Conservation (phyloP, 2,888 invertebrate species). For the Agonopterix alstromeriana region DNA sequence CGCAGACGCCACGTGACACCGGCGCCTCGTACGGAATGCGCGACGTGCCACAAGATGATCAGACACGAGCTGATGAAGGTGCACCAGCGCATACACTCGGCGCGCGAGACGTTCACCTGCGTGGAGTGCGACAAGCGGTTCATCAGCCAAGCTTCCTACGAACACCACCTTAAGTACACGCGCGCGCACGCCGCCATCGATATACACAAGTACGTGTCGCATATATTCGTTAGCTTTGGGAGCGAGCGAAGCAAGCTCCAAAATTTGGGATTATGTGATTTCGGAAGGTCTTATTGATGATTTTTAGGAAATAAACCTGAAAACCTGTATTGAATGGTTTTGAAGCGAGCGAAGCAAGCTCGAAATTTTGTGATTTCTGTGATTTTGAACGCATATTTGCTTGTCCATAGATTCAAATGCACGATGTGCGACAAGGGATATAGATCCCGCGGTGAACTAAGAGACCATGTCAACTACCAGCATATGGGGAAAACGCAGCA, state of each 20-base stretch:
- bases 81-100: constrained; percentile 36
- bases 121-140: constrained; percentile 40
- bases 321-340: too few species aligned
- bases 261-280: too few species aligned
- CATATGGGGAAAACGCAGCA: constrained; percentile 48
- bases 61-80: constrained; percentile 28
- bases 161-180: constrained; percentile 48
- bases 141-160: constrained; percentile 45
- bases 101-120: constrained; percentile 26
- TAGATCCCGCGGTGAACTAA: constrained; percentile 39
- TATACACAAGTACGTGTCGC: constrained; percentile 34
- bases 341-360: too few species aligned
- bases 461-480: constrained; percentile 48
- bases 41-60: constrained; percentile 37
- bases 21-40: constrained; percentile 34
- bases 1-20: constrained; percentile 35
- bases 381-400: too few species aligned
- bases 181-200: constrained; percentile 35
- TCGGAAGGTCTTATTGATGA: too few species aligned
- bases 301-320: too few species aligned
- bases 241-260: too few species aligned
- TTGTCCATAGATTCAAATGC: constrained; percentile 43
- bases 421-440: constrained; percentile 45
- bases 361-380: too few species aligned
- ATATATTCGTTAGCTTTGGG: too few species aligned